Conservation (phyloP, 2,888 invertebrate genomes). For the Drosophila neonasuta region DNA sequence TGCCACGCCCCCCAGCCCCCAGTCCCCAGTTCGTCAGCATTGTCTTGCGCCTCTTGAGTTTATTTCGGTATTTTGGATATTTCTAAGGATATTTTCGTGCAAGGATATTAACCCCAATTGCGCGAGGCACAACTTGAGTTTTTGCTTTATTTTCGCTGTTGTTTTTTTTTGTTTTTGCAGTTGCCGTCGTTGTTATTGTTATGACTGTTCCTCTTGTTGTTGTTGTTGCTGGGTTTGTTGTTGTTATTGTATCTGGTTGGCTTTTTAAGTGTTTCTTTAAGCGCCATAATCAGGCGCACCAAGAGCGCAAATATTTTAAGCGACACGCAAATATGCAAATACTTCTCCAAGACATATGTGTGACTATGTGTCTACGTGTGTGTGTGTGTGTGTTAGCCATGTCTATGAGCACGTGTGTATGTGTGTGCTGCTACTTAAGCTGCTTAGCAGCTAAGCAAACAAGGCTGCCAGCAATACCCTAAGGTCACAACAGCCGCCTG, state of each 20-base stretch:
- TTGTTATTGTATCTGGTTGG: constrained; percentile 45
- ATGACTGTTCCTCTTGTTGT: constrained; percentile 4
- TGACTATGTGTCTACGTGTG: constrained; percentile 14
- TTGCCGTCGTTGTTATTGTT: constrained; percentile 3
- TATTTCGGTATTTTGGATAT: constrained; percentile 42
- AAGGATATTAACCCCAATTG: constrained; percentile 77
- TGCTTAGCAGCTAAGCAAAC: constrained; percentile 74
- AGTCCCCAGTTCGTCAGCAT: not conserved
- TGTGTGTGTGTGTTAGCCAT: constrained; percentile 9
- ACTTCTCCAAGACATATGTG: constrained; percentile 41
- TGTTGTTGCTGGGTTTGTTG: constrained; percentile 13
- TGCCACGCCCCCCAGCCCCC: too few relatives aligned
- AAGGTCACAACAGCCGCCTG: constrained; percentile 31
- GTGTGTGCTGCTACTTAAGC: constrained; percentile 62
- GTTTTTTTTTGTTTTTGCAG: constrained; percentile 10
- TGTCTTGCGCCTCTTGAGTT: constrained; percentile 18
- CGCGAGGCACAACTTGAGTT: constrained; percentile 53
- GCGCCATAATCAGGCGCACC: constrained; percentile 78
- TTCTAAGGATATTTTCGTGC: constrained; percentile 66
- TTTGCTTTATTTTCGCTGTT: constrained; percentile 24
- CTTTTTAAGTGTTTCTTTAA: constrained; percentile 77
- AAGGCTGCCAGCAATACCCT: constrained; percentile 52
- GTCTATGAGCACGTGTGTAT: constrained; percentile 18
- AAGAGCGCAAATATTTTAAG: constrained; percentile 64
- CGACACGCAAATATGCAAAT: constrained; percentile 78